These are phyloP conservation scores for Lepidocolaptes lacrymiger DNA, from an alignment of 2,797 vertebrate genomes.

Conservation along the genomic window DNA sequence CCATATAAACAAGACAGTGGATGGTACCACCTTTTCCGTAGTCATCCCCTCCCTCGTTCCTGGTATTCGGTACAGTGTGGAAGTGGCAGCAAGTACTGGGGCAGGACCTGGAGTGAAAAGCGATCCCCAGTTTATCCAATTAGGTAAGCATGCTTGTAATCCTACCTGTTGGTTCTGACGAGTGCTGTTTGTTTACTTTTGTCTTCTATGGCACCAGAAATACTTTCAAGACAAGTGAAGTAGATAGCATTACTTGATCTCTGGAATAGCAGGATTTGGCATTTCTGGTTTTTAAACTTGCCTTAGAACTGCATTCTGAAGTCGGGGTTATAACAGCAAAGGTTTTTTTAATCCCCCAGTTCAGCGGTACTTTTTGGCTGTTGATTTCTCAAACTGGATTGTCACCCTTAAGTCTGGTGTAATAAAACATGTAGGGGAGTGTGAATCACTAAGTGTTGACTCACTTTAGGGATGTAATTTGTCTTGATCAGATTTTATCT, in stretches of 20 bases:
- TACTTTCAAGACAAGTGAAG: background rate
- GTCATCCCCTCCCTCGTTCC: slow-evolving; percentile 89
- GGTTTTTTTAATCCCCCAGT: background rate
- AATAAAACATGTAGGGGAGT: background rate
- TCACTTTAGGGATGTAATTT: background rate
- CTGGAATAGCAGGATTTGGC: background rate
- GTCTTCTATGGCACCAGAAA: background rate
- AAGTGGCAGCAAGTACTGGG: slow-evolving; percentile 92
- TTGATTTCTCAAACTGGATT: background rate
- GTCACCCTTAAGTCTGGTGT: background rate
- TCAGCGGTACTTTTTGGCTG: background rate
- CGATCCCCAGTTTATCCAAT: slow-evolving; percentile 90
- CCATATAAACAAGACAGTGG: slow-evolving; percentile 94
- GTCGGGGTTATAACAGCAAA: background rate
- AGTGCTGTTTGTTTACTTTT: background rate
- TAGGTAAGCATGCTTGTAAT: slow-evolving; percentile 82
- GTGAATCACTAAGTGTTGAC: background rate
- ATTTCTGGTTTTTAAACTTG: slow-evolving; percentile 21
- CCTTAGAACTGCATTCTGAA: background rate
- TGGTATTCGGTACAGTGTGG: slow-evolving; percentile 91
- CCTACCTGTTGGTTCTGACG: background rate
- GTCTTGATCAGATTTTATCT: background rate
- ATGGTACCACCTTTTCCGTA: slow-evolving; percentile 89
- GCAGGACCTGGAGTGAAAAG: slow-evolving; percentile 93
- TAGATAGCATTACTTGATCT: background rate